These are phyloP conservation scores for Epicampocera succincta DNA, from an alignment of 2,888 invertebrate species.

Conservation along the genomic window DNA sequence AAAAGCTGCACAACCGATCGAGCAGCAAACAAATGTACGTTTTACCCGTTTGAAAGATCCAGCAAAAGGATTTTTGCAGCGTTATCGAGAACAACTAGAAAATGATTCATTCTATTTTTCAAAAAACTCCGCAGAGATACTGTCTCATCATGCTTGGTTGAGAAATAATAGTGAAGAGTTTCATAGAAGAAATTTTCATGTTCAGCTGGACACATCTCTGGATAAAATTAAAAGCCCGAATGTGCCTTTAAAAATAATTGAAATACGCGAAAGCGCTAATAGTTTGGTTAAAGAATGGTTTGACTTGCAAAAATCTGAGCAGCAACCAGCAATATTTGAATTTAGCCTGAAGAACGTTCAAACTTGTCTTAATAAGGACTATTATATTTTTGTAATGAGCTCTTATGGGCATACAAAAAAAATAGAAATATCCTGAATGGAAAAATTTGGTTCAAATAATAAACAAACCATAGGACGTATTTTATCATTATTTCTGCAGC, in stretches of 20 bases:
- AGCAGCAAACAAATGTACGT: constrained; percentile 69
- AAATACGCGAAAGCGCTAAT: constrained; percentile 77
- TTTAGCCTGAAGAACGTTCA: constrained; percentile 65
- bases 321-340: constrained; percentile 59
- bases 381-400: constrained; percentile 77
- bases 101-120: constrained; percentile 80
- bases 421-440: constrained; percentile 8
- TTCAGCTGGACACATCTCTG: constrained; percentile 4
- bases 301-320: constrained; percentile 70
- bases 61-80: constrained; percentile 75
- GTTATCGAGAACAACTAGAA: constrained; percentile 79
- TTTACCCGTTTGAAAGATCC: constrained; percentile 77
- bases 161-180: constrained; percentile 48
- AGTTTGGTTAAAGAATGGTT: constrained; percentile 78
- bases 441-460: too few species aligned
- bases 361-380: constrained; percentile 59
- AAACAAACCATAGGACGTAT: too few species aligned
- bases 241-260: constrained; percentile 74
- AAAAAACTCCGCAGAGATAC: constrained; percentile 78
- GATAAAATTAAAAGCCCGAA: constrained; percentile 25
- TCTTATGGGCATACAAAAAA: constrained; percentile 74
- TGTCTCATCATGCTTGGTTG: constrained; percentile 80
- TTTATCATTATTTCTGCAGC: too few species aligned
- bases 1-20: not conserved
- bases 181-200: constrained; percentile 12